Evolutionary conservation across 2,113 vertebrate species (phyloP), one percentile per base, ranked within the genome.

Genomic region (Orientallactaga bullata): DNA sequence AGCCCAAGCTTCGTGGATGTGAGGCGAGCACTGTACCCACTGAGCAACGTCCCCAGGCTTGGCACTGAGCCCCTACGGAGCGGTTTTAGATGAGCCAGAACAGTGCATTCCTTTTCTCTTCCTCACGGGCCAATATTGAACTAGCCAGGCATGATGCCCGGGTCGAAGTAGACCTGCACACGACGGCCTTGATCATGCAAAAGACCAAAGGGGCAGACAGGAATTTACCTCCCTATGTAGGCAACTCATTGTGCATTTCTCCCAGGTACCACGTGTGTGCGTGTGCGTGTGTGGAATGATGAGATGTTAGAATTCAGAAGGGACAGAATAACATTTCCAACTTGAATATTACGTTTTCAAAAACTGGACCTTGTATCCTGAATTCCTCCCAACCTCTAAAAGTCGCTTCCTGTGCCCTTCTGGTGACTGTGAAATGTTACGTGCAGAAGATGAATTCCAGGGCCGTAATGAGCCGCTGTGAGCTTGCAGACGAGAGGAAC

Each of bases 401-500:
- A 68, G 12, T 80, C 47, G 94, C 51, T 69, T 0, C 47, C n/a
- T 73, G 23, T 51, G 13, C 39, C 35, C 10, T 79, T 97, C 81
- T 78, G 47, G 74, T 91, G 71, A 42, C 35, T 94, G 74, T 73
- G 79, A 95, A 82, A 61, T 87, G 37, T 55, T 91, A 91, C 86
- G 17, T 37, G 4, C 24, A 1, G 71, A 82, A 94, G 28, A 89
- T 58, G 74, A 89, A 86, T 94, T 87, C 58, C 81, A 90, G 20
- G 0, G 0, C 85, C 58, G 12, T 42, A 60, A 96, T 35, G 30
- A 24, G 32, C 58, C 83, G 16, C 63, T n/a, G 85, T 92, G 76
- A 86, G 83, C 88, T 51, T 26, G 30, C 18, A 74, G 69, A 73
- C 85, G 91, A 96, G 88, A 92, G 42, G 66, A 97, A 15, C 85